Base-by-base conservation (phyloP, 2,888 invertebrate species). In the Taphrorychus bicolor region DNA sequence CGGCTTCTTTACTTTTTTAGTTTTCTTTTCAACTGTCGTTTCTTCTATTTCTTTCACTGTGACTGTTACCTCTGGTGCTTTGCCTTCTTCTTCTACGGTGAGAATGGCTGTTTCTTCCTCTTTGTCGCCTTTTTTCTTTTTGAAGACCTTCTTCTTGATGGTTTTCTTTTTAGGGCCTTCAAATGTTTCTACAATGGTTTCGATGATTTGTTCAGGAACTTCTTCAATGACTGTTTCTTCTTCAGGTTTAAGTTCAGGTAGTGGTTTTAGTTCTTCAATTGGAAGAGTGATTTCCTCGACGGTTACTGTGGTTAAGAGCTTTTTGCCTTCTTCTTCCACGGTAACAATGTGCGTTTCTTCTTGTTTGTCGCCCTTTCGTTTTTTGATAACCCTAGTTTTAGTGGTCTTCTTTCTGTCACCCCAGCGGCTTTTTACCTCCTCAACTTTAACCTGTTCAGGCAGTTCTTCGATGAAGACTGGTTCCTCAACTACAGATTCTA, bases 301-400 rank as follows among this genome's bases (percentile, higher is more conserved):
- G 0, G 73, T 71, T 19, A 75, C 73, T 4, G 76, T 74, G 32
- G 64, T 73, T 69, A 77, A 75, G 18, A 75, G 76, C 69, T 73
- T 74, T 69, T 77, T 75, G 4, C 76, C 76, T 70, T 78, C 76
- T 67, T 73, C 71, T 61, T 78, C 77, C 51, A 79, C 75, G 4
- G 73, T 73, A 18, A 78, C 74, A 14, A 79, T 78, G 22, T 79
- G 66, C 0, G 80, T 80, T 40, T 70, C 74, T 59, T 77, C 77
- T 71, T 80, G 75, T 70, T 77, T 77, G 17, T 71, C 75, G 49
- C 80, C 81, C 61, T 78, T 77, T 5, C 75, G 77, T 72, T 80
- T 81, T 66, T 78, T 78, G 45, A 82, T 78, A 5, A 77, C 74
- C 60, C 78, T 75, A 48, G 79, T 82, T 71, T 80, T 83, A 9